Evolutionary conservation across 2,888 invertebrate species (phyloP).

Genomic region (Cinara cedri): DNA sequence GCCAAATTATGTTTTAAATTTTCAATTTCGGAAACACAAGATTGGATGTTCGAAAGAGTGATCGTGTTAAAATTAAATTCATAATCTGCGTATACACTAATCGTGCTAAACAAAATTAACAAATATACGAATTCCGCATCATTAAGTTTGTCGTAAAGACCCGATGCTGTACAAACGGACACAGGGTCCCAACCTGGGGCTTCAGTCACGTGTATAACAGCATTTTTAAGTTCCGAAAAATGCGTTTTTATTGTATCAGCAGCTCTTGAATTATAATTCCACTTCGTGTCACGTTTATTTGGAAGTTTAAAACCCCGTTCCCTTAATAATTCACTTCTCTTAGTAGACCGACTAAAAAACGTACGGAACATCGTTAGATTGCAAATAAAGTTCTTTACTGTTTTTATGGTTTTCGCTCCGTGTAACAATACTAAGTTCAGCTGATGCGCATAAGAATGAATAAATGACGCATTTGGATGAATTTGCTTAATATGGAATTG

Average conservation of each 20-base stretch:
- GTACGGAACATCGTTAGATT: constrained; percentile 49
- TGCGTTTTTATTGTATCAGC: constrained; percentile 40
- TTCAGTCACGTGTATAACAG: constrained; percentile 7
- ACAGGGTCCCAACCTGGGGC: not conserved
- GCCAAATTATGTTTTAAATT: constrained; percentile 7
- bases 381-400: constrained; percentile 48
- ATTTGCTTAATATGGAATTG: constrained; percentile 27
- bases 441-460: constrained; percentile 47
- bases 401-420: constrained; percentile 45
- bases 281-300: constrained; percentile 38
- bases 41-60: constrained; percentile 7
- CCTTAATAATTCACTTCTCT: constrained; percentile 42
- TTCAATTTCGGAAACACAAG: constrained; percentile 1
- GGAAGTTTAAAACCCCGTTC: constrained; percentile 49
- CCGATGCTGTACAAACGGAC: constrained; percentile 10
- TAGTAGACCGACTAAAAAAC: constrained; percentile 45
- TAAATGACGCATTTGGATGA: constrained; percentile 43
- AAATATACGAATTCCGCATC: constrained; percentile 29
- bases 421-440: constrained; percentile 47
- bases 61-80: constrained; percentile 39
- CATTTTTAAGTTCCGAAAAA: constrained; percentile 38
- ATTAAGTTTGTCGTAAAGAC: constrained; percentile 16
- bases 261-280: constrained; percentile 49
- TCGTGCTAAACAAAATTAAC: constrained; percentile 28
- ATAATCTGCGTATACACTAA: constrained; percentile 37